A percentile compares a stretch with the other conserved stretches of the same genome.
These are phyloP conservation scores for Meloidogyne hapla DNA, from an alignment of 1,140 invertebrate species.

Conservation along the genomic window DNA sequence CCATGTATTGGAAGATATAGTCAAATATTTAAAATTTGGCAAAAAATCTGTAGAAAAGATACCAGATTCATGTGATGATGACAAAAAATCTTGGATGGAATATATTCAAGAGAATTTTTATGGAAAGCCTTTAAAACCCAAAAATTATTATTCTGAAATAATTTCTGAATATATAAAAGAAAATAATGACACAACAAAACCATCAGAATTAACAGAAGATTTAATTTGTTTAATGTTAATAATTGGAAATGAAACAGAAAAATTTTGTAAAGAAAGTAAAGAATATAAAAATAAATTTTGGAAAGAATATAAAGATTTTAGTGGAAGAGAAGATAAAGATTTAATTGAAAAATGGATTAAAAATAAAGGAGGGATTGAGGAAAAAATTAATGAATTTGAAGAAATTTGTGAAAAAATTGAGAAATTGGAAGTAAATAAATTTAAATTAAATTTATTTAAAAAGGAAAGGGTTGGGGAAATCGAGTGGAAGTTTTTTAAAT, in stretches of 20 bases:
- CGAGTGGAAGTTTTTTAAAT: too few species aligned
- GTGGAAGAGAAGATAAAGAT: not conserved
- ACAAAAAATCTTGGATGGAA: not conserved
- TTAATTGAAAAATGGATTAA: slow-evolving; percentile 6
- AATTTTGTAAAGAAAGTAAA: not conserved
- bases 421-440: not conserved
- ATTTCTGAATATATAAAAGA: not conserved
- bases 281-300: not conserved
- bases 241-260: not conserved
- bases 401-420: not conserved
- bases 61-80: not conserved
- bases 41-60: not conserved
- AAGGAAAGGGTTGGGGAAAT: too few species aligned
- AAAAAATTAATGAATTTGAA: not conserved
- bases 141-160: not conserved
- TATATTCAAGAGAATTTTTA: not conserved
- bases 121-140: not conserved
- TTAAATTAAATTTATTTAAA: not conserved
- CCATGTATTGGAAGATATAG: not conserved
- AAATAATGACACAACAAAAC: not conserved
- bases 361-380: too few species aligned
- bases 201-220: not conserved
- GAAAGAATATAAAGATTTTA: not conserved
- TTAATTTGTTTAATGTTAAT: not conserved
- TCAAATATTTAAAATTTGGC: slow-evolving; percentile 1